Conservation (phyloP, 2,797 vertebrate genomes). For the Cryptoblepharus egeriae region DNA sequence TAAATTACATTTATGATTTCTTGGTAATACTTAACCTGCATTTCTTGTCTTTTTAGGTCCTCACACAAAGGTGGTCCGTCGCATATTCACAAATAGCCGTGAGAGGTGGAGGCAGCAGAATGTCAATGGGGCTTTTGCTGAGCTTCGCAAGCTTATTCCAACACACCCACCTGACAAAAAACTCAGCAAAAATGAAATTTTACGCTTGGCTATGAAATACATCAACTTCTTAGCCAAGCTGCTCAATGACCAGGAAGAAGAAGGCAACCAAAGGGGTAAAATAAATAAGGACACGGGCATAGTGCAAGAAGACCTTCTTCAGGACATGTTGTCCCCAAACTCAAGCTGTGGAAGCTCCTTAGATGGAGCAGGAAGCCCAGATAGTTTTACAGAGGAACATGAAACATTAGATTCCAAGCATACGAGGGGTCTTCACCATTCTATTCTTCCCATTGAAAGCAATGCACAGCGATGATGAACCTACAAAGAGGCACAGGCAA, state of each 20-base stretch:
- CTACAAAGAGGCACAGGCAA: neutral
- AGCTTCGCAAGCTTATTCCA: slow-evolving; percentile 89
- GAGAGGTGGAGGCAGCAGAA: slow-evolving; percentile 94
- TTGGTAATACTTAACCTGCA: neutral
- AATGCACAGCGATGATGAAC: slow-evolving; percentile 82
- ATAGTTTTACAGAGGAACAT: slow-evolving; percentile 92
- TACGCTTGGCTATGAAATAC: slow-evolving; percentile 92
- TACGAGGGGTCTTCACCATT: slow-evolving; percentile 78
- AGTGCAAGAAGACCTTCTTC: slow-evolving; percentile 82
- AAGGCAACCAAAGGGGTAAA: slow-evolving; percentile 84
- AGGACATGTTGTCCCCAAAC: slow-evolving; percentile 85
- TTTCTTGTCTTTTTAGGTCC: slow-evolving; percentile 76
- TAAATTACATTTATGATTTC: neutral
- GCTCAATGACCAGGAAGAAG: slow-evolving; percentile 86
- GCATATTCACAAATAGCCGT: slow-evolving; percentile 88
- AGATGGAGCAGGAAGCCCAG: slow-evolving; percentile 88
- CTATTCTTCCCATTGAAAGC: slow-evolving; percentile 82
- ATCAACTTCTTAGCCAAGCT: slow-evolving; percentile 92
- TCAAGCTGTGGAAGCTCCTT: slow-evolving; percentile 86
- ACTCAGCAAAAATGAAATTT: slow-evolving; percentile 94
- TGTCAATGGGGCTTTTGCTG: slow-evolving; percentile 89
- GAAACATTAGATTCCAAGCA: slow-evolving; percentile 85
- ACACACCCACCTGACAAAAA: slow-evolving; percentile 92
- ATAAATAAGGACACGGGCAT: slow-evolving; percentile 81
- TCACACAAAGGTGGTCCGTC: slow-evolving; percentile 83